phyloP scores from a whole-genome alignment of 2,888 invertebrate species.

The Aporophyla nigra region DNA sequence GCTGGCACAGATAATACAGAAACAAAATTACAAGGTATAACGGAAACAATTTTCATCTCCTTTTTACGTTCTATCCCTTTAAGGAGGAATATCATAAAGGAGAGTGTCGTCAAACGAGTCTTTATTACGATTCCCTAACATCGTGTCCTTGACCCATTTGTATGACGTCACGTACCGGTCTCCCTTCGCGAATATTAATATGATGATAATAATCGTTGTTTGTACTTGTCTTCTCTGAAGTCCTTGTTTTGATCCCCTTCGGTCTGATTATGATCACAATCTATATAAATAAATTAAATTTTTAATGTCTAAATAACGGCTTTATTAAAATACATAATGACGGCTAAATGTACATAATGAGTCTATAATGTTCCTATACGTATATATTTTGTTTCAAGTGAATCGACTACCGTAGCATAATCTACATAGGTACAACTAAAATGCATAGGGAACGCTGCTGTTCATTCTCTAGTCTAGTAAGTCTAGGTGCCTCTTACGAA shows the following conservation, averaged over 20 bases:
- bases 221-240: slow-evolving; percentile 17
- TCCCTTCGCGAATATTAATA: slow-evolving; percentile 57
- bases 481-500: too few species aligned
- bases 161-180: slow-evolving; percentile 49
- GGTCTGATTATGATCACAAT: background rate
- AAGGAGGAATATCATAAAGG: slow-evolving; percentile 38
- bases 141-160: slow-evolving; percentile 57
- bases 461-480: too few species aligned
- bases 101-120: slow-evolving; percentile 30
- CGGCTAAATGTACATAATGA: too few species aligned
- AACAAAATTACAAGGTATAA: slow-evolving; percentile 29
- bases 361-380: too few species aligned
- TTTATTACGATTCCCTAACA: slow-evolving; percentile 55
- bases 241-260: slow-evolving; percentile 6
- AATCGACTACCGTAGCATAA: too few species aligned
- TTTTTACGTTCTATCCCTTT: slow-evolving; percentile 35
- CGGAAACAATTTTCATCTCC: slow-evolving; percentile 41
- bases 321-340: too few species aligned
- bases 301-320: too few species aligned
- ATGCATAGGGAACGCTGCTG: too few species aligned
- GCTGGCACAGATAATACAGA: slow-evolving; percentile 4
- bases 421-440: too few species aligned
- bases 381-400: too few species aligned
- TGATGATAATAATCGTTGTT: slow-evolving; percentile 21
- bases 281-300: too few species aligned